Conservation (phyloP, 2,797 vertebrate species). For the Neosilurus hyrtlii region DNA sequence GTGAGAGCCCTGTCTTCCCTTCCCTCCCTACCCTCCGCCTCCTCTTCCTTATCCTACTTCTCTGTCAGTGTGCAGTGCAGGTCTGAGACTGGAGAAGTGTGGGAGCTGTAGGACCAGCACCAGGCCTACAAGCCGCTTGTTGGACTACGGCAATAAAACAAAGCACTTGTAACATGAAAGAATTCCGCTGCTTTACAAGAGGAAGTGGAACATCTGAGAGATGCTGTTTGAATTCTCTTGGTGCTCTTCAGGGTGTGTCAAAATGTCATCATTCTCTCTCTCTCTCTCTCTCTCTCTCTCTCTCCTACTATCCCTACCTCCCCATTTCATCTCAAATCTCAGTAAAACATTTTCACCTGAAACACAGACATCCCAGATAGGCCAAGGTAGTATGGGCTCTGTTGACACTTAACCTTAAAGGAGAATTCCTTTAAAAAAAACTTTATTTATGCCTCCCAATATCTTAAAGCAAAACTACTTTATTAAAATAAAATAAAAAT, state of each 20-base stretch:
- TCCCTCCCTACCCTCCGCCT: conserved; percentile 12
- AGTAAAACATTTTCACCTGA: conserved; percentile 61
- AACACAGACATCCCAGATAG: conserved; percentile 56
- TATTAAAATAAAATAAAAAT: conserved; percentile 14
- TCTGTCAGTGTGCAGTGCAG: conserved; percentile 13
- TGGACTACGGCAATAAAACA: conserved; percentile 71
- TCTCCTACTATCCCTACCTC: conserved; percentile 54
- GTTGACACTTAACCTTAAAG: conserved; percentile 67
- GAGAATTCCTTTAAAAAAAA: conserved; percentile 70
- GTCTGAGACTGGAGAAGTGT: conserved; percentile 60
- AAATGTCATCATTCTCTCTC: conserved; percentile 62
- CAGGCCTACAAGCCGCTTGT: conserved; percentile 62
- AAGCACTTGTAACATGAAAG: conserved; percentile 85
- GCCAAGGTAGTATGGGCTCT: conserved; percentile 48
- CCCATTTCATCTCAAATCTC: conserved; percentile 54
- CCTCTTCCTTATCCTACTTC: conserved; percentile 35
- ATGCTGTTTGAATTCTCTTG: conserved; percentile 75
- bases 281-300: conserved; percentile 40
- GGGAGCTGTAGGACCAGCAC: conserved; percentile 61
- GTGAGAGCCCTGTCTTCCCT: conserved; percentile 64
- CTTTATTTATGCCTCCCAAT: conserved; percentile 73
- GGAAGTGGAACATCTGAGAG: conserved; percentile 81
- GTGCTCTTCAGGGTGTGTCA: conserved; percentile 64
- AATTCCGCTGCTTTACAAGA: conserved; percentile 82
- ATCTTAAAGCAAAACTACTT: conserved; percentile 71